Evolutionary conservation across 92 coral and sea anemone genomes (phyloP), one percentile per base, ranked within the genome.

Genomic region (Galaxea fascicularis): DNA sequence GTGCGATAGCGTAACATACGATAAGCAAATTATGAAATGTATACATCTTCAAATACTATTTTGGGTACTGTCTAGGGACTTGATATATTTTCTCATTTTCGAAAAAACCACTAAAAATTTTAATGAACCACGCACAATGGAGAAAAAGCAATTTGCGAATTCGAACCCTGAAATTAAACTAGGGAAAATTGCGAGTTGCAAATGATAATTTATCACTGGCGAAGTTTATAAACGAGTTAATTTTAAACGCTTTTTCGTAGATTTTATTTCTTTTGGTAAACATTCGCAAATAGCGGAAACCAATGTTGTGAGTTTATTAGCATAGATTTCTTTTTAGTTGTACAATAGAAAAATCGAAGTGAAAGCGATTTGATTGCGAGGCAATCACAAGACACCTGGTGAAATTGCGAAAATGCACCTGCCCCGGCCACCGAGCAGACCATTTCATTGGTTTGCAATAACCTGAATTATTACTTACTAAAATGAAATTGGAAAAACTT

Each of bases 381-480:
- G 79, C 65, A 60, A 83, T 44, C 60, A 20, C 21, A 44, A 59
- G 80, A 44, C 87, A 83, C 81, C 87, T 74, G 81, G 31, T 22
- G 73, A 30, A 45, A 28, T 27, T 4, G 27, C 6, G 4, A 58
- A 31, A 45, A 28, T 59, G 52, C 87, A 83, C 74, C 87, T 83
- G 87, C 53, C 74, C 65, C 4, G 18, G 15, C 60, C 27, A 46
- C 71, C 68, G 65, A 44, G 22, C 72, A 39, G 49, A 74, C 52
- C 46, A 51, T 90, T 85, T 85, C 87, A 90, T 90, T 90, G 93
- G 93, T 75, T 86, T 81, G 56, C 41, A 78, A 70, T 47, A 47
- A 75, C 52, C 71, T 56, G 30, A 57, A 45, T 83, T 41, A 83
- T 72, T 74, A 74, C 35, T 74, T 71, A 64, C 65, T 74, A 35